Conservation (phyloP, 1,140 invertebrate species). For the Theocolax elegans region DNA sequence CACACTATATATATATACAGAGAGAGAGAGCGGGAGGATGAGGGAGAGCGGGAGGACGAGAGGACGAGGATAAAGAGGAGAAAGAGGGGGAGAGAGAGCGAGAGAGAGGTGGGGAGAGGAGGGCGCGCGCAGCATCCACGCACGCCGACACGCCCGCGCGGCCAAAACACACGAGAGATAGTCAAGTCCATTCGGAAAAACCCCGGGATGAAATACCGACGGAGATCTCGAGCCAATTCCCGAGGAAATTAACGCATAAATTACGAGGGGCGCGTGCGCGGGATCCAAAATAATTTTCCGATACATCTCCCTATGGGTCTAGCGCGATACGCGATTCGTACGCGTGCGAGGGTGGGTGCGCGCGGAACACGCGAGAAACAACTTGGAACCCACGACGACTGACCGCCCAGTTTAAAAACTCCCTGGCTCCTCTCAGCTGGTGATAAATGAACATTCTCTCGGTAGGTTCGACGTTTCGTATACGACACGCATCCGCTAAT, state of each 20-base stretch:
- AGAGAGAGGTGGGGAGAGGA: neutral
- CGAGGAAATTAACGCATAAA: too few species aligned
- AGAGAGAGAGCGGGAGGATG: neutral
- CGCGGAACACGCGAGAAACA: too few species aligned
- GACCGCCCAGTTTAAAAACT: too few species aligned
- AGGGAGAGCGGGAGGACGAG: neutral
- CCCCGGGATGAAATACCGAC: neutral
- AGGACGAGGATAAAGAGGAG: neutral
- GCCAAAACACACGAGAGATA: conserved; percentile 15
- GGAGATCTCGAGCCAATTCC: too few species aligned
- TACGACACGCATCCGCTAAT: too few species aligned
- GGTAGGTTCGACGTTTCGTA: too few species aligned
- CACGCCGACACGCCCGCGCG: conserved; percentile 30
- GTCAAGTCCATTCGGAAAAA: conserved; percentile 24
- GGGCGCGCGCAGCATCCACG: conserved; percentile 24
- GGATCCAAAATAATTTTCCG: neutral
- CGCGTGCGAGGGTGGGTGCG: too few species aligned
- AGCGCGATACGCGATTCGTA: neutral
- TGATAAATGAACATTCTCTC: too few species aligned
- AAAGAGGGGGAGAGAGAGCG: neutral
- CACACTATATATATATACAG: neutral
- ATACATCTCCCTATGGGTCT: too few species aligned
- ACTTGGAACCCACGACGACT: too few species aligned
- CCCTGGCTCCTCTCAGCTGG: too few species aligned
- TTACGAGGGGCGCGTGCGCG: neutral